Evolutionary conservation across 2,888 invertebrate genomes (phyloP).

Genomic region (Tetragonula carbonaria): DNA sequence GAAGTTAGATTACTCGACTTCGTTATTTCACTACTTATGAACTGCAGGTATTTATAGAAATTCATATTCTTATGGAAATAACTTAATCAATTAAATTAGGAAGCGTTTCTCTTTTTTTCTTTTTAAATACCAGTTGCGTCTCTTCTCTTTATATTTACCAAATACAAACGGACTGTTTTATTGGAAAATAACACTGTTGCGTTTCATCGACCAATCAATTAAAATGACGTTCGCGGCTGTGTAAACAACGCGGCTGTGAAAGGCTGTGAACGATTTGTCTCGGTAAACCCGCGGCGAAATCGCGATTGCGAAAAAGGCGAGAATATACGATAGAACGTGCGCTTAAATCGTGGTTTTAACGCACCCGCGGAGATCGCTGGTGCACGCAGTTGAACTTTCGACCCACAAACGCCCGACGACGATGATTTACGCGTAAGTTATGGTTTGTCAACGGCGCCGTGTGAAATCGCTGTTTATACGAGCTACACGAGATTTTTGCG

Average conservation of each 20-base stretch:
- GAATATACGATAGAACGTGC: neutral
- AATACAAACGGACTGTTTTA: too few relatives aligned
- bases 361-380: neutral
- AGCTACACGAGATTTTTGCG: constrained; percentile 8
- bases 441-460: constrained; percentile 25
- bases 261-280: neutral
- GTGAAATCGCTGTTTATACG: constrained; percentile 11
- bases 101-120: neutral
- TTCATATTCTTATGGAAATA: too few relatives aligned
- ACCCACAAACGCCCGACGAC: constrained; percentile 36
- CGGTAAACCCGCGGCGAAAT: neutral
- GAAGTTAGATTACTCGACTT: too few relatives aligned
- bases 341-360: constrained; percentile 32
- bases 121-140: neutral
- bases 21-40: too few relatives aligned
- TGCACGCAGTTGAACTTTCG: constrained; percentile 44
- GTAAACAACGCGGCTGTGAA: neutral
- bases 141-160: neutral
- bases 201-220: neutral
- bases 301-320: neutral
- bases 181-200: too few relatives aligned
- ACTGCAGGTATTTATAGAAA: too few relatives aligned
- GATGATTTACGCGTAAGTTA: constrained; percentile 36
- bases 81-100: too few relatives aligned
- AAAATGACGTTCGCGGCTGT: neutral